Evolutionary conservation across 2,888 invertebrate genomes (phyloP), one percentile per base, ranked within the genome.

Genomic region (Herminia tarsipennalis): DNA sequence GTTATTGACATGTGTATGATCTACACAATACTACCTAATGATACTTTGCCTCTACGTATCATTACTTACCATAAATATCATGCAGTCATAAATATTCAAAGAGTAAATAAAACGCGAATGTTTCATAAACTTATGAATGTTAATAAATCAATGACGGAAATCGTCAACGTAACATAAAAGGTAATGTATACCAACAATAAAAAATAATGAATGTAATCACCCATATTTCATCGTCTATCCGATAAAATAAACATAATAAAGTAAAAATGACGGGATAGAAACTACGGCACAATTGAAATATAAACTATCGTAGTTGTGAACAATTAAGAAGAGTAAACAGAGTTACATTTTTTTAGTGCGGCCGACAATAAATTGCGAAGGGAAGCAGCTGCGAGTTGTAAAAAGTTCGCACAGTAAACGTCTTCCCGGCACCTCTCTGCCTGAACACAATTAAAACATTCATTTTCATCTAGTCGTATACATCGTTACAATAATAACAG

Each of bases 321-420:
- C 69, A 70, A 70, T 79, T 75, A 76, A 67, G 70, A 73, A 65
- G 75, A 73, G 67, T 73, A 73, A 78, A 80, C 52, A 73, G 66
- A 54, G 62, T 62, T 58, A 66, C 66, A 66, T 77, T 81, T 81
- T 45, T 79, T 83, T 79, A 57, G 72, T 59, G 68, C 72, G 64
- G 67, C 73, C 70, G 70, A 70, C 58, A 57, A 74, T 75, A 80
- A 82, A 81, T 83, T 78, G 77, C 75, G 54, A 57, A 53, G 64
- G 58, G 71, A 72, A 76, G 64, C 83, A 83, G 80, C 83, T 85
- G 85, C 56, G 66, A 70, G 75, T 63, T 71, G 76, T 80, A 81
- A 86, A 85, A 84, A 81, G 70, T 81, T 82, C 76, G 61, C 74
- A 75, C 77, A 78, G 65, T 61, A 83, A 81, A 80, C 72, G 73